Evolutionary conservation across 2,113 vertebrate species (phyloP).

Genomic region (Cacatua alba): DNA sequence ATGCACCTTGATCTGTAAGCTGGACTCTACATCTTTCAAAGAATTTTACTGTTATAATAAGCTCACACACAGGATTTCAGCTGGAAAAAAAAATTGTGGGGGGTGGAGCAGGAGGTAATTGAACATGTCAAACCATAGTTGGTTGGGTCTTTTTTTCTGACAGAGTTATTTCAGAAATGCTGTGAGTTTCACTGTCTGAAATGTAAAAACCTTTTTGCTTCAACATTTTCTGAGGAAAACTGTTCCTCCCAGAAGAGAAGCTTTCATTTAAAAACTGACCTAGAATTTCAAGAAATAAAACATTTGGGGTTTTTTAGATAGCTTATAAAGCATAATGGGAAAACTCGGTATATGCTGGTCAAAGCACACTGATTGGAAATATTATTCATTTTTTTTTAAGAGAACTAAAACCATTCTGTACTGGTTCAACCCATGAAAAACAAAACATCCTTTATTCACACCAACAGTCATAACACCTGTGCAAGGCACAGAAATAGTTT

Average conservation of each 20-base stretch:
- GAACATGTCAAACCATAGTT: not conserved
- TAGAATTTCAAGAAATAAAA: not conserved
- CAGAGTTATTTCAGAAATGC: conserved; percentile 20
- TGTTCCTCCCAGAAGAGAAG: not conserved
- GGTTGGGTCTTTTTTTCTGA: not conserved
- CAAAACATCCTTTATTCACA: conserved; percentile 33
- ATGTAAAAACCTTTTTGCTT: not conserved
- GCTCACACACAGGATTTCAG: not conserved
- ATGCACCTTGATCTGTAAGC: not conserved
- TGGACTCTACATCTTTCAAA: not conserved
- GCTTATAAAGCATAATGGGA: not conserved
- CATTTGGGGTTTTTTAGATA: not conserved
- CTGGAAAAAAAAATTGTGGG: not conserved
- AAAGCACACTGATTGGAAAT: not conserved
- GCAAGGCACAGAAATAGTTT: conserved; percentile 3
- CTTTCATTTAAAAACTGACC: not conserved
- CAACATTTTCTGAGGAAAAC: not conserved
- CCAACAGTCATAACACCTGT: conserved; percentile 25
- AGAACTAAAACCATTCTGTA: not conserved
- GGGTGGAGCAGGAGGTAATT: conserved; percentile 6
- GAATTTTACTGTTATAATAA: conserved; percentile 32
- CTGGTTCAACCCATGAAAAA: not conserved
- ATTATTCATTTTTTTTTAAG: not conserved
- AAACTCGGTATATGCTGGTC: not conserved
- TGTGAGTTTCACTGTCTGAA: not conserved